Conservation (phyloP, 2,888 invertebrate species). For the Lasioglossum leucozonium region DNA sequence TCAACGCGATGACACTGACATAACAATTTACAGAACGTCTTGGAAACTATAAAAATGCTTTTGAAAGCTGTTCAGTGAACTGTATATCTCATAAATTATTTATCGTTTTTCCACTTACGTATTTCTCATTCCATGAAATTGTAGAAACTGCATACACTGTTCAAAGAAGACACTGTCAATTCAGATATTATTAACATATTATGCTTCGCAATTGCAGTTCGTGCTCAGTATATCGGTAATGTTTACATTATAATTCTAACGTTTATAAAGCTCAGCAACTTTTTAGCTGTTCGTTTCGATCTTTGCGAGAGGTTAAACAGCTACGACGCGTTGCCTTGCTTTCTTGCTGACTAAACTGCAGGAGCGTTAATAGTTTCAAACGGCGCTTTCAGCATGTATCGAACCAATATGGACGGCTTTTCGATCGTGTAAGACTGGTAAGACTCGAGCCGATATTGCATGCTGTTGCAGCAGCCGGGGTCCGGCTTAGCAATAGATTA, state of each 20-base stretch:
- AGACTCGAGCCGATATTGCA: not conserved
- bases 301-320: not conserved
- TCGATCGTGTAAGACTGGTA: not conserved
- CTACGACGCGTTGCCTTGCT: not conserved
- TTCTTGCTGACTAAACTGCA: not conserved
- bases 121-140: too few relatives aligned
- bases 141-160: too few relatives aligned
- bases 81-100: too few relatives aligned
- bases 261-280: not conserved
- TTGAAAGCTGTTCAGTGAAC: not conserved
- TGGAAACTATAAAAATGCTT: not conserved
- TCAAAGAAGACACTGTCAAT: too few relatives aligned
- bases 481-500: not conserved
- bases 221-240: too few relatives aligned
- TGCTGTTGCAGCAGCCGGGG: not conserved
- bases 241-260: too few relatives aligned
- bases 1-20: not conserved
- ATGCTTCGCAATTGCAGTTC: too few relatives aligned
- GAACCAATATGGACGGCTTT: not conserved
- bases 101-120: too few relatives aligned
- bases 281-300: not conserved
- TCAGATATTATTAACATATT: too few relatives aligned
- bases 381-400: conserved; percentile 6
- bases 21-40: not conserved
- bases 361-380: not conserved